Conservation (phyloP, 2,113 vertebrate species). For the Menidia beryllina region DNA sequence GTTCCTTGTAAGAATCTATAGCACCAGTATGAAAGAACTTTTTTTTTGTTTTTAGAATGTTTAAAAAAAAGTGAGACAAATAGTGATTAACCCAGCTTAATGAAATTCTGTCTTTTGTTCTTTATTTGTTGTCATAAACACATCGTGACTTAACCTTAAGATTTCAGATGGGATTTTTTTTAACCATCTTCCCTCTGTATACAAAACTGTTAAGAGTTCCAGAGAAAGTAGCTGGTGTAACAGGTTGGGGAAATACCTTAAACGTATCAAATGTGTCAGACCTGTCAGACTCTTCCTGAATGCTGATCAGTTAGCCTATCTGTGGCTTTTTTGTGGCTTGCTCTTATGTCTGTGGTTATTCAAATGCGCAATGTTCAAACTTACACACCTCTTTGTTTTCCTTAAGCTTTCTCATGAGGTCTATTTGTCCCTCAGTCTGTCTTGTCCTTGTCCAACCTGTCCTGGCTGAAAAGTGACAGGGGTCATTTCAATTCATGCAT, state of each 20-base stretch:
- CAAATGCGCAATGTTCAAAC: background rate
- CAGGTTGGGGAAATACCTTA: slow-evolving; percentile 46
- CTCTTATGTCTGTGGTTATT: background rate
- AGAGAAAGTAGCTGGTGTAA: slow-evolving; percentile 10
- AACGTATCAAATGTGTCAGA: slow-evolving; percentile 29
- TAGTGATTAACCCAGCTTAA: no score
- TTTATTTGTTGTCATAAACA: no score
- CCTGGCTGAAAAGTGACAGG: slow-evolving; percentile 47
- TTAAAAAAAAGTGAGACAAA: no score
- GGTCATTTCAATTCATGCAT: slow-evolving; percentile 71
- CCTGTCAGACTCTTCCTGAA: slow-evolving; percentile 16
- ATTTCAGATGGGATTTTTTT: background rate
- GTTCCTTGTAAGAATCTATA: background rate
- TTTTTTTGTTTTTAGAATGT: background rate
- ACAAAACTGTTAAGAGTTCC: background rate
- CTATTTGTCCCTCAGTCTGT: slow-evolving; percentile 13
- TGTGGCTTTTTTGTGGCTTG: slow-evolving; percentile 6
- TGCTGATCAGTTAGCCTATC: slow-evolving; percentile 29
- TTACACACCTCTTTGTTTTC: slow-evolving; percentile 1
- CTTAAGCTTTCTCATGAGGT: slow-evolving; percentile 2
- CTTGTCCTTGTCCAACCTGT: slow-evolving; percentile 46
- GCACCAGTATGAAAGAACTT: background rate
- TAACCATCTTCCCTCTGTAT: background rate
- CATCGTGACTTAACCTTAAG: background rate
- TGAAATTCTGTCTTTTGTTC: no score